These are phyloP conservation scores for Callosobruchus maculatus DNA, from an alignment of 2,888 invertebrate species.

Conservation along the genomic window DNA sequence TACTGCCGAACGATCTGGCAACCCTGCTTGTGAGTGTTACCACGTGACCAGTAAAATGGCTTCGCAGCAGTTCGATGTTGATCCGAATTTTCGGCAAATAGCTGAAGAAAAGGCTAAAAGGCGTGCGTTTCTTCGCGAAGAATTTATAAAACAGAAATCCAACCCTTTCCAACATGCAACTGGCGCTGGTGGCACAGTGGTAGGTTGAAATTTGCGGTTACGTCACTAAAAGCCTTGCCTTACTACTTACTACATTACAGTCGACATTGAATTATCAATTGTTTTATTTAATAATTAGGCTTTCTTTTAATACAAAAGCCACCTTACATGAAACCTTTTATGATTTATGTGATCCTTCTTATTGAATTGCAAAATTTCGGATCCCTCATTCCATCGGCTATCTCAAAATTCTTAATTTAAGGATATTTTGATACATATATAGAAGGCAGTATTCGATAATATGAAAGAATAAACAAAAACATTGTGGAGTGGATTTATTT, in stretches of 20 bases:
- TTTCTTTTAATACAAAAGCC: too few relatives aligned
- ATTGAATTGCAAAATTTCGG: too few relatives aligned
- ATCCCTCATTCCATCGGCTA: too few relatives aligned
- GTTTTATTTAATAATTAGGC: neutral
- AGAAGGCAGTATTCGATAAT: too few relatives aligned
- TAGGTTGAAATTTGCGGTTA: slow-evolving; percentile 50
- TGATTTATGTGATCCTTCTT: too few relatives aligned
- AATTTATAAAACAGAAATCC: slow-evolving; percentile 66
- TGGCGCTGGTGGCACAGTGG: slow-evolving; percentile 66
- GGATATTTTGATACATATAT: too few relatives aligned
- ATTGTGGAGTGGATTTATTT: too few relatives aligned
- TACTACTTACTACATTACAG: slow-evolving; percentile 21
- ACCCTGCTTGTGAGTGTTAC: too few relatives aligned
- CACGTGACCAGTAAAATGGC: slow-evolving; percentile 9
- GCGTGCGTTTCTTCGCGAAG: slow-evolving; percentile 60
- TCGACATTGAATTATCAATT: neutral
- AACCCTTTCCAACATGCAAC: slow-evolving; percentile 70
- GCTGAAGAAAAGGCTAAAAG: slow-evolving; percentile 60
- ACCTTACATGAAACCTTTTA: too few relatives aligned
- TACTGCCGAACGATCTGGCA: too few relatives aligned
- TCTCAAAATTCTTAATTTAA: too few relatives aligned
- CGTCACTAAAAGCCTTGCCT: slow-evolving; percentile 6
- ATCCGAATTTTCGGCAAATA: slow-evolving; percentile 52
- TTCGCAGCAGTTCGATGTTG: slow-evolving; percentile 52
- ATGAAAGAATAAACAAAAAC: too few relatives aligned